These are phyloP conservation scores for Epizoanthus illoricatus DNA, from an alignment of 92 coral and sea anemone species.

Conservation along the genomic window DNA sequence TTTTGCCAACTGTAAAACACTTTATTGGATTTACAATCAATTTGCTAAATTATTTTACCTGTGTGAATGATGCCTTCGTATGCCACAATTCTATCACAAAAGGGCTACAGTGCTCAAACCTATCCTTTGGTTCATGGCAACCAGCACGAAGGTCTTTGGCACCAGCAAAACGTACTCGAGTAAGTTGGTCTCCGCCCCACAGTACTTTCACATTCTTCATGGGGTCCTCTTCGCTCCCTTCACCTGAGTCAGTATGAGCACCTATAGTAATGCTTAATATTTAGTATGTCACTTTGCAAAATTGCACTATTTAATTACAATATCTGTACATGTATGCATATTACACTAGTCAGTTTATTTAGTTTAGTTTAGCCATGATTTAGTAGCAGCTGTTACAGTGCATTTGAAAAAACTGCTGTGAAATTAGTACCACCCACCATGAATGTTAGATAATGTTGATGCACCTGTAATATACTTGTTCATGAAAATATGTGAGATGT, in stretches of 20 bases:
- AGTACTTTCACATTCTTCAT: slow-evolving; percentile 57
- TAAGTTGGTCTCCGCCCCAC: slow-evolving; percentile 59
- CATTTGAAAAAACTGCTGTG: not conserved
- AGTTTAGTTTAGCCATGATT: not conserved
- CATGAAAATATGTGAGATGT: too few relatives aligned
- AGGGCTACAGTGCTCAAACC: slow-evolving; percentile 66
- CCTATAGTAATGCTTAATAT: not conserved
- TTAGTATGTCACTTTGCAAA: too few relatives aligned
- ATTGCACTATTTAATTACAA: not conserved
- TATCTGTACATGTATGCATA: not conserved
- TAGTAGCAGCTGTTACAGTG: not conserved
- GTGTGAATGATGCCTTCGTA: slow-evolving; percentile 56
- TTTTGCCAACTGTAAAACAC: too few relatives aligned
- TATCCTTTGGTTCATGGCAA: slow-evolving; percentile 53
- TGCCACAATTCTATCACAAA: slow-evolving; percentile 64
- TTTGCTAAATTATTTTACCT: slow-evolving; percentile 32
- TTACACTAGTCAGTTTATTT: not conserved
- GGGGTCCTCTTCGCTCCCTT: slow-evolving; percentile 39
- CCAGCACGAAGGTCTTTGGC: slow-evolving; percentile 57
- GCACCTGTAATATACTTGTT: too few relatives aligned
- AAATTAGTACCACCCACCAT: not conserved
- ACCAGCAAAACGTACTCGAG: slow-evolving; percentile 60
- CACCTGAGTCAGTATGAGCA: slow-evolving; percentile 7
- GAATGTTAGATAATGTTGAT: not conserved
- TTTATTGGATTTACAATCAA: too few relatives aligned